Conservation (phyloP, 2,888 invertebrate species). For the Perdita meconis region DNA sequence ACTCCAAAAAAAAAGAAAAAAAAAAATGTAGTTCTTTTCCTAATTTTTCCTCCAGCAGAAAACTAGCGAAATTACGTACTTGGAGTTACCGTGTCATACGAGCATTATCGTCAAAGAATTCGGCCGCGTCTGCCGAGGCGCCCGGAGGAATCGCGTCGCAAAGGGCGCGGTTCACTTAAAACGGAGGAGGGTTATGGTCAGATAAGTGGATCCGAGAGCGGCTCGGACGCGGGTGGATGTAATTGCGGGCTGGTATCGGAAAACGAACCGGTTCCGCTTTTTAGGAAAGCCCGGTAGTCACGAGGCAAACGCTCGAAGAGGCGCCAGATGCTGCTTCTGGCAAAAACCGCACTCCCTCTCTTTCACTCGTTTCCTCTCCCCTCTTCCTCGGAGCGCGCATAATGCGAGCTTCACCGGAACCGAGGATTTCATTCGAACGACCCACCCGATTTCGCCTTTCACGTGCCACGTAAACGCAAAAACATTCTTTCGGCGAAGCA, state of each 20-base stretch:
- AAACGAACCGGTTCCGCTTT: slow-evolving; percentile 55
- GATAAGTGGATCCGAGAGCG: not conserved
- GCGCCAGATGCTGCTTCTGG: slow-evolving; percentile 53
- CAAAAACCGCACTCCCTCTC: slow-evolving; percentile 35
- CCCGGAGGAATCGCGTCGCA: not conserved
- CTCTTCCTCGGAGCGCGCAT: slow-evolving; percentile 38
- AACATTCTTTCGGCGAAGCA: slow-evolving; percentile 32
- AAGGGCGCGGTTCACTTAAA: slow-evolving; percentile 8
- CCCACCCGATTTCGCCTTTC: slow-evolving; percentile 34
- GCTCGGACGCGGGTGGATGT: slow-evolving; percentile 5
- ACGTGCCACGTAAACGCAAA: slow-evolving; percentile 28
- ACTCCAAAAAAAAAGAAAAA: too few relatives aligned
- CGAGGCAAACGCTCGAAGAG: slow-evolving; percentile 35
- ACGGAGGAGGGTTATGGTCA: slow-evolving; percentile 8
- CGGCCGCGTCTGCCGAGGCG: not conserved
- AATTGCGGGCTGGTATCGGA: slow-evolving; percentile 47
- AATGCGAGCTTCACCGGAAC: slow-evolving; percentile 46
- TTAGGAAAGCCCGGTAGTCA: slow-evolving; percentile 34
- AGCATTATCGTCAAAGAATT: slow-evolving; percentile 6
- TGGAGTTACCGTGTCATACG: not conserved
- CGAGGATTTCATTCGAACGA: slow-evolving; percentile 51
- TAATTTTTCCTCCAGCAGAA: not conserved
- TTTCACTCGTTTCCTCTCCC: not conserved
- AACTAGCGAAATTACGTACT: too few relatives aligned
- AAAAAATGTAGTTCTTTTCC: not conserved